Evolutionary conservation across 2,113 vertebrate species (phyloP).

Genomic region (Pseudopodoces humilis): DNA sequence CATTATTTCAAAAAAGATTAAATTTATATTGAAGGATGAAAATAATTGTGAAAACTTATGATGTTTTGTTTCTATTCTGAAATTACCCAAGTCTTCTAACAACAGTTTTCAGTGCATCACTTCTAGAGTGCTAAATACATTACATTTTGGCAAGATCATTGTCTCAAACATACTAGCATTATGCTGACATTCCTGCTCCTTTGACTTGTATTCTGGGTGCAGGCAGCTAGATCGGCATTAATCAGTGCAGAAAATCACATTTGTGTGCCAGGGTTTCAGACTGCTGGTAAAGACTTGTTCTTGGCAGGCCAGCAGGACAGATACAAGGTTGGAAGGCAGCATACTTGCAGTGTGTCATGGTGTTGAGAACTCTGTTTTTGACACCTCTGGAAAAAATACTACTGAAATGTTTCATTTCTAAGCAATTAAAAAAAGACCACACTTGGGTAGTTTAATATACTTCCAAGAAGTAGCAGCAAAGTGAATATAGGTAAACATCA

Average conservation of each 20-base stretch:
- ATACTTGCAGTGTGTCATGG: not conserved
- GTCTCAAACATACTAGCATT: not conserved
- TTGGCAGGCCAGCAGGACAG: not conserved
- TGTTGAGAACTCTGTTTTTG: not conserved
- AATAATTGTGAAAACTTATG: not conserved
- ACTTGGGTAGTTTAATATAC: not conserved
- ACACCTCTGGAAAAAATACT: not conserved
- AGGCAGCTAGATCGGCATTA: slow-evolving; percentile 10
- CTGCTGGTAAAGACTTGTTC: not conserved
- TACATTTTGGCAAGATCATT: not conserved
- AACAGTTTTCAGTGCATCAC: not conserved
- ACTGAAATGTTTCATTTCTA: not conserved
- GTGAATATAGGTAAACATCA: not conserved
- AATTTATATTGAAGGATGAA: not conserved
- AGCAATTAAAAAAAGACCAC: not conserved
- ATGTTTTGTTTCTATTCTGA: not conserved
- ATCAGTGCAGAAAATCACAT: not conserved
- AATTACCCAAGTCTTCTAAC: not conserved
- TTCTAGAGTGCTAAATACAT: slow-evolving; percentile 14
- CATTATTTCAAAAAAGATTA: not conserved
- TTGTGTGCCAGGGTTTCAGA: not conserved
- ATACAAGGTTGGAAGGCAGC: not conserved
- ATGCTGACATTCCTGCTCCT: not conserved
- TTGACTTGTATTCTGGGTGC: not conserved
- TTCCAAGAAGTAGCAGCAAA: not conserved